Conservation (phyloP, 2,797 vertebrate genomes). For the Furcifer pardalis region DNA sequence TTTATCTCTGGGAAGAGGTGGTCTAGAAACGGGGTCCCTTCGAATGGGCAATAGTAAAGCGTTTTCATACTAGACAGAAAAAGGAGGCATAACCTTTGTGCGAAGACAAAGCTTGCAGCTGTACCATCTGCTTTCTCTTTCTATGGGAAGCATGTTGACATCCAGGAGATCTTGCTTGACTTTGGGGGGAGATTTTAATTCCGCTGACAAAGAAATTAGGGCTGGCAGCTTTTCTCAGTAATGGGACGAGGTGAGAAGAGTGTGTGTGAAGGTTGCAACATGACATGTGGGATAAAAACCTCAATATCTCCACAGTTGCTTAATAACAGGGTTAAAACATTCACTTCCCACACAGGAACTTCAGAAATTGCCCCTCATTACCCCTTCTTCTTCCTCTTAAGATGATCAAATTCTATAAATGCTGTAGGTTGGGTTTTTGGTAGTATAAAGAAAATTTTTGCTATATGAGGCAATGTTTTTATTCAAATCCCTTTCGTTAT, state of each 20-base stretch:
- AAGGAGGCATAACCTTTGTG: background rate
- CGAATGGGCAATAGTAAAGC: background rate
- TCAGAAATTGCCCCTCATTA: background rate
- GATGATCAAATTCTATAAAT: background rate
- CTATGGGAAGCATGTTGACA: slow-evolving; percentile 32
- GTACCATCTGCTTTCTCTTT: background rate
- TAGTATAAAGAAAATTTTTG: no score
- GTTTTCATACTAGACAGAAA: background rate
- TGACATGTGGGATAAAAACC: background rate
- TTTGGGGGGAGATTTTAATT: slow-evolving; percentile 21
- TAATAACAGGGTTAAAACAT: slow-evolving; percentile 21
- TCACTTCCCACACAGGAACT: background rate
- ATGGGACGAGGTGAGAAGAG: background rate
- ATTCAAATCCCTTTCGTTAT: no score
- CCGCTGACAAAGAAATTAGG: slow-evolving; percentile 4
- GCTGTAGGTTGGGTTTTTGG: background rate
- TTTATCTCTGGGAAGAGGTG: background rate
- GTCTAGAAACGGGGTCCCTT: background rate
- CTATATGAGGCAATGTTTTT: no score
- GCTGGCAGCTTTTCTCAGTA: slow-evolving; percentile 11
- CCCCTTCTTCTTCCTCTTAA: background rate
- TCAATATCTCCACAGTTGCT: background rate
- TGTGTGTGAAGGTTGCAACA: background rate
- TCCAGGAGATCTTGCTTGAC: background rate
- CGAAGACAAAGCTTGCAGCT: slow-evolving; percentile 25